Evolutionary conservation across 2,797 vertebrate species (phyloP).

Genomic region (Diceros bicornis): DNA sequence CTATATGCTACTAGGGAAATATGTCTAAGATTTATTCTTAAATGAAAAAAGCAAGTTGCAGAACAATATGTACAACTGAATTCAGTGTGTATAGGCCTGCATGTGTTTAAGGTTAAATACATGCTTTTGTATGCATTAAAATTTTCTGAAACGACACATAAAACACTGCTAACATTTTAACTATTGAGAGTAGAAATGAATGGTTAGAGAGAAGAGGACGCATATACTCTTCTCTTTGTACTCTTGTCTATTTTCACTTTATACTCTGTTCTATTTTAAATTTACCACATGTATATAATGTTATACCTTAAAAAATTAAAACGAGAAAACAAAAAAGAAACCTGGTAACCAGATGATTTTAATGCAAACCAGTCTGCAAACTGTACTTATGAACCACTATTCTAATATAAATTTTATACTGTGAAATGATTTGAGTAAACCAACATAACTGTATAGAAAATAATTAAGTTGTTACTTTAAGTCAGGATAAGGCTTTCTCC

Average conservation of each 20-base stretch:
- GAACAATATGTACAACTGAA: not conserved
- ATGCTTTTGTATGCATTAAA: not conserved
- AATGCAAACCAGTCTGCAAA: not conserved
- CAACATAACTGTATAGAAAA: not conserved
- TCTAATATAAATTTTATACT: not conserved
- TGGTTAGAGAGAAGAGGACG: not conserved
- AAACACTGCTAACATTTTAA: not conserved
- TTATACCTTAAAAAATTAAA: not conserved
- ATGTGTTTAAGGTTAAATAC: not conserved
- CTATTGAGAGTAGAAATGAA: not conserved
- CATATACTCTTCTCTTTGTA: not conserved
- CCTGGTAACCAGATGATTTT: not conserved
- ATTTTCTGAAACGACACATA: not conserved
- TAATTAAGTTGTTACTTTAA: not conserved
- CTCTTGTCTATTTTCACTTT: not conserved
- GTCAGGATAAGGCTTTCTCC: not conserved
- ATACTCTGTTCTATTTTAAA: conserved; percentile 2
- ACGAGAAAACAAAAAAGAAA: not conserved
- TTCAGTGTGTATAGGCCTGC: not conserved
- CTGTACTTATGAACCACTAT: not conserved
- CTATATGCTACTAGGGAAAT: not conserved
- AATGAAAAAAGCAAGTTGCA: not conserved
- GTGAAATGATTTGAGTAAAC: not conserved
- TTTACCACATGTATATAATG: not conserved
- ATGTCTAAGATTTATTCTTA: not conserved